Conservation (phyloP, 2,797 vertebrate genomes). For the Aeoliscus strigatus region DNA sequence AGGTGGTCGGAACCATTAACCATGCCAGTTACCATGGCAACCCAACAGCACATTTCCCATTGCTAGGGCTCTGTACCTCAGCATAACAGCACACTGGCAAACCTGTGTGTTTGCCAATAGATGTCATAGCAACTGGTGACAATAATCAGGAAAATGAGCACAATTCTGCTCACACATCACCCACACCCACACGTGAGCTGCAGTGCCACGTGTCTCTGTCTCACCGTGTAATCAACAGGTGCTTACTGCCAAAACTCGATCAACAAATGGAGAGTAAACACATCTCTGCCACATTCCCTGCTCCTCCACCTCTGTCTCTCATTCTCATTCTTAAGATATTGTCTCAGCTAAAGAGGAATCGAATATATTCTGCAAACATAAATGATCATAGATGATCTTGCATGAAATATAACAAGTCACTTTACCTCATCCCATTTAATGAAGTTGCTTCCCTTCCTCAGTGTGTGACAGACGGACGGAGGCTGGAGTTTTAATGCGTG, state of each 20-base stretch:
- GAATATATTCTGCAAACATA: too few species aligned
- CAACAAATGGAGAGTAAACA: conserved; percentile 45
- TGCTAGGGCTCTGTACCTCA: conserved; percentile 58
- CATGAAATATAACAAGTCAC: too few species aligned
- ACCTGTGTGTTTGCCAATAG: conserved; percentile 5
- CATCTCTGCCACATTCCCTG: conserved; percentile 28
- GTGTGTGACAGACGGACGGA: conserved; percentile 83
- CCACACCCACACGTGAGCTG: conserved; percentile 10
- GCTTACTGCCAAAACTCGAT: conserved; percentile 38
- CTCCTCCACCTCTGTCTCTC: conserved; percentile 28
- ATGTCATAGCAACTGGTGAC: conserved; percentile 47
- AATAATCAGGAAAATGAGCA: background rate
- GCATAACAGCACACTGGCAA: conserved; percentile 51
- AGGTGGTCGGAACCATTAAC: conserved; percentile 57
- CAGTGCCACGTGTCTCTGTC: background rate
- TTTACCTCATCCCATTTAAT: conserved; percentile 99
- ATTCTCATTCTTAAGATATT: too few species aligned
- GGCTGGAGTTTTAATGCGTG: conserved; percentile 95
- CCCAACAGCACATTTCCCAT: conserved; percentile 65
- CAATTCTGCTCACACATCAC: conserved; percentile 9
- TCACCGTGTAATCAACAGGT: conserved; percentile 41
- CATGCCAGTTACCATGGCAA: conserved; percentile 78
- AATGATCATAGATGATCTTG: too few species aligned
- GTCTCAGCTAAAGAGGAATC: too few species aligned
- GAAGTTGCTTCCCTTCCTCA: conserved; percentile 93